phyloP scores from a whole-genome alignment of 2,797 vertebrate genomes.

The Helostoma temminkii region DNA sequence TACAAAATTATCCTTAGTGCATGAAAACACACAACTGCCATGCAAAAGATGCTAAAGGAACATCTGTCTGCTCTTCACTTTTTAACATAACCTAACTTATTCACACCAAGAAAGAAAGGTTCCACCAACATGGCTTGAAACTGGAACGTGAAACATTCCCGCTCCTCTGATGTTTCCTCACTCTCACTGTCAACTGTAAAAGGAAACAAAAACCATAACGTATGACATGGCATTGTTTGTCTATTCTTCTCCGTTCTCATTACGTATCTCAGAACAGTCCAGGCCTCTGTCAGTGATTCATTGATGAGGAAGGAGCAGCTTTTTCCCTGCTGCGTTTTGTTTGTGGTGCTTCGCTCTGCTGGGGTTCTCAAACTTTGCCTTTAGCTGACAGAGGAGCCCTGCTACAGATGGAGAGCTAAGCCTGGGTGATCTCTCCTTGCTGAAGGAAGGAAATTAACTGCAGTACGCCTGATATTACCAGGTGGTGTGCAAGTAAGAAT shows the following conservation, averaged over 20 bases:
- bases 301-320: slow-evolving; percentile 8
- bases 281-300: slow-evolving; percentile 11
- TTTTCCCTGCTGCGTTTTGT: slow-evolving; percentile 30
- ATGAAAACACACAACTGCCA: too few relatives aligned
- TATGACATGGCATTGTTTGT: neutral
- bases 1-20: too few relatives aligned
- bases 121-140: neutral
- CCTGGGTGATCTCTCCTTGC: slow-evolving; percentile 74
- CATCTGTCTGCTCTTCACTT: too few relatives aligned
- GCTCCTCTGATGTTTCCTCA: neutral
- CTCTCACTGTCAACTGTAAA: neutral
- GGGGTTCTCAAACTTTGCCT: slow-evolving; percentile 73
- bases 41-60: neutral
- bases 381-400: slow-evolving; percentile 67
- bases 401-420: slow-evolving; percentile 82
- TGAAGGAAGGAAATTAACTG: slow-evolving; percentile 71
- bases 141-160: neutral
- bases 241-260: neutral
- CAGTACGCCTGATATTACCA: slow-evolving; percentile 72
- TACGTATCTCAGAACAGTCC: neutral
- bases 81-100: neutral
- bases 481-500: slow-evolving; percentile 63
- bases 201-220: neutral
- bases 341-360: slow-evolving; percentile 33
- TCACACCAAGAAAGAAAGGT: neutral